Evolutionary conservation across 2,888 invertebrate species (phyloP).

Genomic region (Choreutis nemorana): DNA sequence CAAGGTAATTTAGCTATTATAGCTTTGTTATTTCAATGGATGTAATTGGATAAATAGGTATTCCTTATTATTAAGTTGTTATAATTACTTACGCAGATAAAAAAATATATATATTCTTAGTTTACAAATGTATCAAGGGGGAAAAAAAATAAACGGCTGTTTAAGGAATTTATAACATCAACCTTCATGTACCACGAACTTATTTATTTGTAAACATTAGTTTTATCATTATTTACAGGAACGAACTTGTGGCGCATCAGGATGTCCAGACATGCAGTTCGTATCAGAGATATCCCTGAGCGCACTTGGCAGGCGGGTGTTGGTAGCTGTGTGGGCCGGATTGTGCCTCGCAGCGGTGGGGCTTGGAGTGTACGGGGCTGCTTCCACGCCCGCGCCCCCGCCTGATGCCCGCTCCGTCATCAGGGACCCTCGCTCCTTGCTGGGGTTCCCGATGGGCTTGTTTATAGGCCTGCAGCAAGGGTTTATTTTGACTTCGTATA

Average conservation of each 20-base stretch:
- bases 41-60: no score
- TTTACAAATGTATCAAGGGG: no score
- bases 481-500: conserved; percentile 84
- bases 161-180: no score
- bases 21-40: no score
- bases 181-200: background rate
- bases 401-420: conserved; percentile 42
- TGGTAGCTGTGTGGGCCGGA: conserved; percentile 42
- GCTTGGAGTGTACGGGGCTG: conserved; percentile 39
- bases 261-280: conserved; percentile 46
- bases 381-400: conserved; percentile 40
- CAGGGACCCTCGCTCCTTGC: conserved; percentile 70
- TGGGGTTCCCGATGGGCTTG: conserved; percentile 78
- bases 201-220: background rate
- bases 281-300: conserved; percentile 35
- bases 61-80: no score
- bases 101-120: no score
- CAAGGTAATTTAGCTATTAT: no score
- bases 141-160: no score
- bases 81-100: no score
- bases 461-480: conserved; percentile 87
- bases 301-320: conserved; percentile 32
- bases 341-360: conserved; percentile 32
- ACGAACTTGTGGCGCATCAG: conserved; percentile 40
- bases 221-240: conserved; percentile 26